phyloP scores from a whole-genome alignment of 2,113 vertebrate species.

The Oxyura jamaicensis region DNA sequence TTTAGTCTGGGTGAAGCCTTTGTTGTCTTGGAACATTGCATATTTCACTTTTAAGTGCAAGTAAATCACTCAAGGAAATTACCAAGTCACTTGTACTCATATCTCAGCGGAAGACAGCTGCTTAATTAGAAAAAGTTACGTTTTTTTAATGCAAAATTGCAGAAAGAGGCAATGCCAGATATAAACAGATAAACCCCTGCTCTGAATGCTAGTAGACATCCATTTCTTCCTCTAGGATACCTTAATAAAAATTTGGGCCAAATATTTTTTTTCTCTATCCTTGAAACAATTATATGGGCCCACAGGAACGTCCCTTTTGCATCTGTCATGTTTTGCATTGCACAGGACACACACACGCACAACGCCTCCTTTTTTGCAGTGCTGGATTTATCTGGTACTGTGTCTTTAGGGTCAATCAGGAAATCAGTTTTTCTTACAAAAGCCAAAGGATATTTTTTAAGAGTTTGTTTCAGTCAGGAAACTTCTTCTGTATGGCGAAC shows the following conservation, averaged over 20 bases:
- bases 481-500: background rate
- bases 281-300: background rate
- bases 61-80: background rate
- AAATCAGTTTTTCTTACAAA: background rate
- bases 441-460: background rate
- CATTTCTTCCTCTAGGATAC: background rate
- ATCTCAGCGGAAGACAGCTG: background rate
- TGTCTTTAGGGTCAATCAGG: background rate
- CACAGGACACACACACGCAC: background rate
- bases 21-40: fast-evolving
- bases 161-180: background rate
- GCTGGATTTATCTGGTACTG: background rate
- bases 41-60: background rate
- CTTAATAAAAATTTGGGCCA: background rate
- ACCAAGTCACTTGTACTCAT: background rate
- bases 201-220: background rate
- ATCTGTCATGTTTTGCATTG: background rate
- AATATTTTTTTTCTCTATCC: background rate
- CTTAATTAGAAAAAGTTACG: background rate
- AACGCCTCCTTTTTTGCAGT: background rate
- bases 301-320: background rate
- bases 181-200: background rate
- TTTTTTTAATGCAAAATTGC: background rate
- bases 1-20: background rate
- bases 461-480: background rate